These are phyloP conservation scores for Sebastes fasciatus DNA, from an alignment of 2,113 vertebrate genomes.

Conservation along the genomic window DNA sequence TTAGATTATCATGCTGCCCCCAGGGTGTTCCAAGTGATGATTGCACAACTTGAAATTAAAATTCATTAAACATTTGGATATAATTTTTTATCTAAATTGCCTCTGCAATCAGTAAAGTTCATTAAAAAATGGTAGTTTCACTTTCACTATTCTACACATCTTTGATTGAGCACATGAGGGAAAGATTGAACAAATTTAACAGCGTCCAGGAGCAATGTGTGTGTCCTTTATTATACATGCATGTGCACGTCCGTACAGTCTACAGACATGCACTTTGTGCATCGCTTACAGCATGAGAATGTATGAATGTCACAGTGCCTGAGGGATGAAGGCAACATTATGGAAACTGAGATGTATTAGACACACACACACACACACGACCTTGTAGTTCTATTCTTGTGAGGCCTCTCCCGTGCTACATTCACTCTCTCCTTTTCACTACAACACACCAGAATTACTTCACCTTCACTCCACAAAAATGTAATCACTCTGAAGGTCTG, in stretches of 20 bases:
- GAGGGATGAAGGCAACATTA: conserved; percentile 28
- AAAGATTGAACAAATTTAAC: not conserved
- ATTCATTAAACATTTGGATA: conserved; percentile 10
- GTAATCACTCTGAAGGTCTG: not conserved
- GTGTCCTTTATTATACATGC: conserved; percentile 1
- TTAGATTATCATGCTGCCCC: not conserved
- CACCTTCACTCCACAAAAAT: conserved; percentile 5
- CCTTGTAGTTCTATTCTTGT: not conserved
- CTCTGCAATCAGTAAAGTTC: conserved; percentile 1
- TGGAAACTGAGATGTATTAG: not conserved
- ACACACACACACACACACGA: not conserved
- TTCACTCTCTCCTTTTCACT: not conserved
- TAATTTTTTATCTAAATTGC: conserved; percentile 25
- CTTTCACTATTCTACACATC: not conserved
- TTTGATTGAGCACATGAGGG: not conserved
- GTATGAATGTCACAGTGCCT: conserved; percentile 22
- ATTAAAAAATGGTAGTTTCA: conserved; percentile 17
- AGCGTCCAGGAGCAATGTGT: not conserved
- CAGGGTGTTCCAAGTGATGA: conserved; percentile 5
- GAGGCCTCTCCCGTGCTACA: not conserved
- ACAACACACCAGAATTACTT: not conserved
- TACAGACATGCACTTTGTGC: not conserved
- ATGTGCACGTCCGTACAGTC: not conserved
- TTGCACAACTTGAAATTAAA: not conserved
- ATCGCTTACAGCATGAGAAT: conserved; percentile 21